phyloP scores from a whole-genome alignment of 2,113 vertebrate species.

The Oryctolagus cuniculus region mOryCun1.1 NC_091440.1:63089501-63090000 shows the following conservation, averaged over 20 bases:
- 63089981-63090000: background rate
- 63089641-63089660: background rate
- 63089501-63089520: background rate
- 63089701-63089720: background rate
- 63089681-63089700: background rate
- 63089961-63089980: background rate
- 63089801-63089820: background rate
- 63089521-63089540: background rate
- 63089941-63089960: background rate
- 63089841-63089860: background rate
- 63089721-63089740: background rate
- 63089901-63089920: background rate
- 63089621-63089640: background rate
- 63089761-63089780: background rate
- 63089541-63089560: background rate
- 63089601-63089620: background rate
- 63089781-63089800: background rate
- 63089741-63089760: background rate
- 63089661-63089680: background rate
- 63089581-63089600: background rate
- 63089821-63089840: background rate
- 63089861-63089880: background rate
- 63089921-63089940: background rate
- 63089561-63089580: background rate
- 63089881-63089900: background rate